Conservation (phyloP, 2,113 vertebrate genomes). For the Hystrix brachyura region DNA sequence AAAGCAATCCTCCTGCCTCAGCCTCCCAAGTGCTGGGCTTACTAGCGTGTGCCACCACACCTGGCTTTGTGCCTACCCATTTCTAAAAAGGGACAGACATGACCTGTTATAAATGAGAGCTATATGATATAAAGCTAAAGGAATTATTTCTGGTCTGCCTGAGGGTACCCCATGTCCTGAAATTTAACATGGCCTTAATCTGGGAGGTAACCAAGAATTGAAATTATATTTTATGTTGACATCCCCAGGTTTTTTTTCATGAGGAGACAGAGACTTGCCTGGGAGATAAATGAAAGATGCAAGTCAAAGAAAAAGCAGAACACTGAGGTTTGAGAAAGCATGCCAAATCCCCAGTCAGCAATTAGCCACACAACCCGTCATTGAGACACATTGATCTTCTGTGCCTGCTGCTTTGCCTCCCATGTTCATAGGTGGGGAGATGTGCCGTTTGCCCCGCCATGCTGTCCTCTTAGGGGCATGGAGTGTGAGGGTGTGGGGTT, state of each 20-base stretch:
- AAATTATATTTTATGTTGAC: constrained; percentile 53
- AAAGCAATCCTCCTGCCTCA: no score
- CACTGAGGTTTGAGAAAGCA: not conserved
- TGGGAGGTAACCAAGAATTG: constrained; percentile 23
- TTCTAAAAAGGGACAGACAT: constrained; percentile 3
- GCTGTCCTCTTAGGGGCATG: not conserved
- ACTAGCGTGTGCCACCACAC: no score
- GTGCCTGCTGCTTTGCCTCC: not conserved
- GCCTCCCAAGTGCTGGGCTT: no score
- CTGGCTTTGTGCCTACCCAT: not conserved
- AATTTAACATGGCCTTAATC: constrained; percentile 17
- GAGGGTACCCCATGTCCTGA: not conserved
- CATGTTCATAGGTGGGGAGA: not conserved
- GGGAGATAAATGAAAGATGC: not conserved
- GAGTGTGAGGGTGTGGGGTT: not conserved
- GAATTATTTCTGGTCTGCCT: constrained; percentile 26
- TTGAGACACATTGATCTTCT: not conserved
- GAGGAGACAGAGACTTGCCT: constrained; percentile 16
- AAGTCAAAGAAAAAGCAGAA: not conserved
- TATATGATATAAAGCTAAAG: not conserved
- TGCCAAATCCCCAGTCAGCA: constrained; percentile 33
- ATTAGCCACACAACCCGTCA: not conserved
- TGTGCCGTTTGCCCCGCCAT: not conserved
- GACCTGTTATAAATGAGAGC: not conserved
- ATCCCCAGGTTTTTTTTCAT: constrained; percentile 10